These are phyloP conservation scores for Pseudomyrmex sp. DNA, from an alignment of 1,140 invertebrate genomes.

Conservation along the genomic window DNA sequence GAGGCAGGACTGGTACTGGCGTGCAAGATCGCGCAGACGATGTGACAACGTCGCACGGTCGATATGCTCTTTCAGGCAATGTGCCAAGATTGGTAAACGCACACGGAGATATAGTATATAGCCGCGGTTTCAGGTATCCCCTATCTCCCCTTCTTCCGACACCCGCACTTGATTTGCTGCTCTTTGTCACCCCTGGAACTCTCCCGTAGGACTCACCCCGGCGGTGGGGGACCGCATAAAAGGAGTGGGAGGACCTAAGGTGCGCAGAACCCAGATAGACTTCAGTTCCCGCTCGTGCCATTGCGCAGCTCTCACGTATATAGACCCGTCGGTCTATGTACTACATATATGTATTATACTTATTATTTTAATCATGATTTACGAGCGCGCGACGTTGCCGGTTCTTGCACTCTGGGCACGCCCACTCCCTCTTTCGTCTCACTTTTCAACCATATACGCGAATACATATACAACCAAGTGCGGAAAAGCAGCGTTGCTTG, in stretches of 20 bases:
- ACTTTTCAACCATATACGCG: constrained; percentile 64
- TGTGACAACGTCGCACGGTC: constrained; percentile 85
- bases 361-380: constrained; percentile 86
- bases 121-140: constrained; percentile 78
- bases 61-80: constrained; percentile 86
- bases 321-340: constrained; percentile 76
- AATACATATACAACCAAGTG: constrained; percentile 64
- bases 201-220: constrained; percentile 74
- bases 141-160: constrained; percentile 65
- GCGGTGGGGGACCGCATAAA: constrained; percentile 66
- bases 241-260: constrained; percentile 77
- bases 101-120: constrained; percentile 77
- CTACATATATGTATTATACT: constrained; percentile 82
- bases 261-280: constrained; percentile 80
- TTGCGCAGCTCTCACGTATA: constrained; percentile 77
- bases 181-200: constrained; percentile 69
- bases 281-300: constrained; percentile 53
- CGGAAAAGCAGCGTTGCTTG: constrained; percentile 67
- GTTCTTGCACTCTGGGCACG: constrained; percentile 76
- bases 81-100: constrained; percentile 85
- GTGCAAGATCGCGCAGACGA: constrained; percentile 74
- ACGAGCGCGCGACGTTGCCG: constrained; percentile 82
- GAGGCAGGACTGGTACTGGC: constrained; percentile 75
- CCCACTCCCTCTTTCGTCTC: constrained; percentile 77
- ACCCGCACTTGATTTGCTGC: constrained; percentile 55